These are phyloP conservation scores for Myzus persicae DNA, from an alignment of 1,140 invertebrate species.

Conservation along the genomic window DNA sequence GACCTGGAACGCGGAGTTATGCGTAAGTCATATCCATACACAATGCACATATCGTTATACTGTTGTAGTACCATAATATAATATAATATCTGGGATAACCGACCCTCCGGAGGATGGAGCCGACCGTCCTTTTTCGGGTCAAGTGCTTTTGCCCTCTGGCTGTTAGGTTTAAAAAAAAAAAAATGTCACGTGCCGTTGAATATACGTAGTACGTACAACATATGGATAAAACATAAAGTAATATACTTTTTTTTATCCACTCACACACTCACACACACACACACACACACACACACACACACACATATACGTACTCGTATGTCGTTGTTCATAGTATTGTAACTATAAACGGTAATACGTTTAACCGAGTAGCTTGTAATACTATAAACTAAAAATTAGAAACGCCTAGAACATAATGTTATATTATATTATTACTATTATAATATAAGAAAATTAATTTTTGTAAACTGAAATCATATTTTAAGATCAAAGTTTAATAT, in stretches of 20 bases:
- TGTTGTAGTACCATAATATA: not conserved
- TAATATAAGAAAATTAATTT: too few species aligned
- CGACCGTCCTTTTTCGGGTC: not conserved
- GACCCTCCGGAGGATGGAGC: too few species aligned
- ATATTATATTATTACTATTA: too few species aligned
- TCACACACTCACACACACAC: too few species aligned
- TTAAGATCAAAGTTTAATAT: too few species aligned
- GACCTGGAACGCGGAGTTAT: constrained; percentile 81
- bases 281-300: too few species aligned
- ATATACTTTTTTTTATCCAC: not conserved
- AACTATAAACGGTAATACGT: not conserved
- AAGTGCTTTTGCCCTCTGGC: not conserved
- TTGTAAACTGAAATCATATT: too few species aligned
- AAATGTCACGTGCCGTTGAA: not conserved
- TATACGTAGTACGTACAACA: not conserved
- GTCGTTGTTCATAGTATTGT: not conserved
- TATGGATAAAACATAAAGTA: not conserved
- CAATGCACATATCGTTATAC: too few species aligned
- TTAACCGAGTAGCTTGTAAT: not conserved
- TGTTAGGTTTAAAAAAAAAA: not conserved
- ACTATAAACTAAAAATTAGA: not conserved
- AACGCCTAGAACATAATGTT: too few species aligned
- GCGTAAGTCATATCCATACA: constrained; percentile 69
- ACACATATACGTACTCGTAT: not conserved
- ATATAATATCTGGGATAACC: too few species aligned